Evolutionary conservation across 2,888 invertebrate species (phyloP).

Genomic region (Cyaniris semiargus): DNA sequence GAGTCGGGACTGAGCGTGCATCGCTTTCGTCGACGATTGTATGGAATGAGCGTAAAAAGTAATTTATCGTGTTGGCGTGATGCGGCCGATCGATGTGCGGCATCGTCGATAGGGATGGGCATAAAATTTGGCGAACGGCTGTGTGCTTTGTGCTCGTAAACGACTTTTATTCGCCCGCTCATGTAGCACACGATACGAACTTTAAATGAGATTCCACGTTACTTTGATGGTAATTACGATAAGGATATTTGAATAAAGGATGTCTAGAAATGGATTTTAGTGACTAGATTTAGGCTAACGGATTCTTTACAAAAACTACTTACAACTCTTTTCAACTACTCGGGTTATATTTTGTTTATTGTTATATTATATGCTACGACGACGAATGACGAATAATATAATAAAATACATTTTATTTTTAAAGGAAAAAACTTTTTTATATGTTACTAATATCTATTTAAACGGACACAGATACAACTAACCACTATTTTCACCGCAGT

Average conservation of each 20-base stretch:
- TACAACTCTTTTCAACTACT: too few relatives aligned
- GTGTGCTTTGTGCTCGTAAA: slow-evolving; percentile 23
- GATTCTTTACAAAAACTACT: neutral
- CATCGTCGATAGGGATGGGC: slow-evolving; percentile 67
- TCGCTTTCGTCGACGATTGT: slow-evolving; percentile 56
- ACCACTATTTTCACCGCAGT: neutral
- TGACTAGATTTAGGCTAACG: neutral
- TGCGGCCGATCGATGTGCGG: slow-evolving; percentile 66
- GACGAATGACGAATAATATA: too few relatives aligned
- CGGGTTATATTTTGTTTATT: too few relatives aligned
- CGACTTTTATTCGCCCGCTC: slow-evolving; percentile 1
- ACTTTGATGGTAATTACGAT: slow-evolving; percentile 5
- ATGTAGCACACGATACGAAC: slow-evolving; percentile 16
- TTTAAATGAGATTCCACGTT: slow-evolving; percentile 10
- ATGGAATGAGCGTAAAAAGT: slow-evolving; percentile 69
- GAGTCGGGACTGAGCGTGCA: slow-evolving; percentile 64
- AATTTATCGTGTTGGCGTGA: slow-evolving; percentile 74
- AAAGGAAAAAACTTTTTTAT: neutral
- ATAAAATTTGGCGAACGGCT: slow-evolving; percentile 62
- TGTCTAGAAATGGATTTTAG: neutral
- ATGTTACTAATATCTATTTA: too few relatives aligned
- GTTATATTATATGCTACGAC: too few relatives aligned
- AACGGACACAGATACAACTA: too few relatives aligned
- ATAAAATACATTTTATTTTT: too few relatives aligned
- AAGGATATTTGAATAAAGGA: neutral